phyloP scores from a whole-genome alignment of 2,888 invertebrate genomes.

The Entomobrya proxima region DNA sequence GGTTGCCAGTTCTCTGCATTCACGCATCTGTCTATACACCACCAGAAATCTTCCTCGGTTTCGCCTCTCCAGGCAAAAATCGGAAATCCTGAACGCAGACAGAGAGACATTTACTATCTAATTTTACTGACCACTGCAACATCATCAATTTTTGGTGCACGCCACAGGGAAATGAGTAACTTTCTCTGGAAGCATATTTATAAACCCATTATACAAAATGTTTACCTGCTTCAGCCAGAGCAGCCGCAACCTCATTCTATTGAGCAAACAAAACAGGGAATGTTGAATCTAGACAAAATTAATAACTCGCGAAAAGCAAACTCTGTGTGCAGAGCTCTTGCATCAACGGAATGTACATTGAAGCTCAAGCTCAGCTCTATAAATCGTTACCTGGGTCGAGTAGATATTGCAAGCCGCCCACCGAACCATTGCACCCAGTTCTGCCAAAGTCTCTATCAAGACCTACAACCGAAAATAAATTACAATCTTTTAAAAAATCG shows the following conservation, averaged over 20 bases:
- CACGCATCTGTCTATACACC: constrained; percentile 98
- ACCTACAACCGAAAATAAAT: constrained; percentile 78
- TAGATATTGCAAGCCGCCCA: constrained; percentile 99
- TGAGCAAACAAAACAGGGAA: constrained; percentile 36
- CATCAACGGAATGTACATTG: constrained; percentile 6
- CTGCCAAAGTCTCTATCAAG: constrained; percentile 91
- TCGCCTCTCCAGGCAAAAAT: constrained; percentile 98
- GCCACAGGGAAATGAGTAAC: not conserved
- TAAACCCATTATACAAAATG: not conserved
- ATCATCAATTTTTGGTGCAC: not conserved
- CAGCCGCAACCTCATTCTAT: constrained; percentile 97
- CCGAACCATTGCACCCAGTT: constrained; percentile 92
- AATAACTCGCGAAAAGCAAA: not conserved
- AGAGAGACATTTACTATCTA: not conserved
- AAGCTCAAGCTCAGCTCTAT: too few species aligned
- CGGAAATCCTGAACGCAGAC: constrained; percentile 81
- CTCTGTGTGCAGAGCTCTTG: too few species aligned
- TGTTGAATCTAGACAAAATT: not conserved
- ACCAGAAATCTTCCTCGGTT: constrained; percentile 99
- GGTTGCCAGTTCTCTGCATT: constrained; percentile 96
- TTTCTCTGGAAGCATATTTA: not conserved
- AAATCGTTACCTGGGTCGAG: constrained; percentile 87
- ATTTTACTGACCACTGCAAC: not conserved
- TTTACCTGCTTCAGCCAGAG: constrained; percentile 87
- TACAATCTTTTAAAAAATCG: not conserved